Evolutionary conservation across 2,888 invertebrate species (phyloP), one percentile per base, ranked within the genome.

Genomic region (Nesidiocoris tenuis): DNA sequence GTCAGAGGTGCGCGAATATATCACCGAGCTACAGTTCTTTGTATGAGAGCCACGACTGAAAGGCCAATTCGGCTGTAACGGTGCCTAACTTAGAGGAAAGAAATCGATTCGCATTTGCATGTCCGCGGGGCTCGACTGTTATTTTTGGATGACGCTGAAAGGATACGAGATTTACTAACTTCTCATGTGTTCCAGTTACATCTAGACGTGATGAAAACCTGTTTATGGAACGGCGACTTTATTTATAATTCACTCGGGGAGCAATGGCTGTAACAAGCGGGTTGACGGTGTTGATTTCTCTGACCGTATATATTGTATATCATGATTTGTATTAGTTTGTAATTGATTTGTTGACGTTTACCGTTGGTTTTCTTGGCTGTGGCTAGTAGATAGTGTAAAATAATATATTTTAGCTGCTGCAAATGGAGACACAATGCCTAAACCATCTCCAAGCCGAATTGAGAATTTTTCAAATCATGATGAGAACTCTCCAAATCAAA

Each of bases 81-180:
- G 39, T 39, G 39, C 39, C 3, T 39, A 39, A 39, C 5, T 39
- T 12, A 3, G 12, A 39, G 5, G 39, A 39, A 39, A 39, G 67
- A 56, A 67, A 67, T 67, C 67, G 67, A 67, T 56, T 67, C 56
- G 56, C 56, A 67, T 67, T 67, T 67, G 67, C 67, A 67, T 67
- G 67, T 39, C 39, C 39, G 39, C 21, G 9, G 67, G 21, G 67
- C 55, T 56, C 67, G 55, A 39, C 67, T 55, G 67, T 67, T 67
- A 67, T 67, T 67, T 67, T 19, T 22, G 67, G 56, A 67, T 67
- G 54, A 67, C 67, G 56, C 21, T 67, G 18, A 55, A 22, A 21
- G 67, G 21, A 54, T 17, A 23, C n/a, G 64, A 22, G 64, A 64
- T 22, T 24, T 22, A 22, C 12, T 12, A 64, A 24, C 22, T 24